These are phyloP conservation scores for Anabas testudineus DNA, from an alignment of 2,797 vertebrate species.

Conservation along the genomic window DNA sequence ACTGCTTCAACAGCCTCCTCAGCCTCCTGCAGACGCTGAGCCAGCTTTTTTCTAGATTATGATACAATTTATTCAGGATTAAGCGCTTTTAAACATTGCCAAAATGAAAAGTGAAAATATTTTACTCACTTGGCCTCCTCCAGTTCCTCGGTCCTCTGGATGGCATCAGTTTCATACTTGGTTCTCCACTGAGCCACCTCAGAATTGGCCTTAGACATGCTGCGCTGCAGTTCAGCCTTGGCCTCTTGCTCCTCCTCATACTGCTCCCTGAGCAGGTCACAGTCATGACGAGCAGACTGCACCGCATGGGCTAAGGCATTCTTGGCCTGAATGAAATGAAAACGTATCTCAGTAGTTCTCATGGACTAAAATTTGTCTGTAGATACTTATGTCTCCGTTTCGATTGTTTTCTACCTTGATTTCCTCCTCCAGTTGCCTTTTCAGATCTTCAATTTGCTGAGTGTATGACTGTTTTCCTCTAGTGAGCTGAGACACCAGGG, in stretches of 20 bases:
- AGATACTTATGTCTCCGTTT: not conserved
- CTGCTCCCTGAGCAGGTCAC: too few species aligned
- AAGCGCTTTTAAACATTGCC: too few species aligned
- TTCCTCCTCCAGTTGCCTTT: conserved; percentile 90
- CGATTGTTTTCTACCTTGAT: conserved; percentile 80
- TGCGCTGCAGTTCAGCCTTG: too few species aligned
- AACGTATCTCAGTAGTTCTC: not conserved
- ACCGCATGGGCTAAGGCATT: conserved; percentile 87
- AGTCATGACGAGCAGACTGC: too few species aligned
- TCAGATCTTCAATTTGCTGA: conserved; percentile 89
- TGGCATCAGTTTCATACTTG: too few species aligned
- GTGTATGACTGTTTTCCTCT: conserved; percentile 88
- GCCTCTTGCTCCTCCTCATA: too few species aligned
- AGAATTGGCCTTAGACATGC: too few species aligned
- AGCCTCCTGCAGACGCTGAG: conserved; percentile 88
- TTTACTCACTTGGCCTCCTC: conserved; percentile 89
- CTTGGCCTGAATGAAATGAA: conserved; percentile 83
- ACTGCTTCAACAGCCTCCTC: too few species aligned
- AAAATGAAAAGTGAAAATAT: not conserved
- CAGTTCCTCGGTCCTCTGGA: conserved; percentile 89
- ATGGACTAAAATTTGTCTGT: not conserved
- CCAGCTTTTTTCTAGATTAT: conserved; percentile 85
- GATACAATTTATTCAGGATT: not conserved
- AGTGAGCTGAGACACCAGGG: conserved; percentile 88
- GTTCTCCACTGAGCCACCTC: too few species aligned